A percentile compares a stretch with the other conserved stretches of the same genome.
These are phyloP conservation scores for Microcebus ravelobensis DNA, from an alignment of 2,113 vertebrate species.

Conservation along the genomic window DNA sequence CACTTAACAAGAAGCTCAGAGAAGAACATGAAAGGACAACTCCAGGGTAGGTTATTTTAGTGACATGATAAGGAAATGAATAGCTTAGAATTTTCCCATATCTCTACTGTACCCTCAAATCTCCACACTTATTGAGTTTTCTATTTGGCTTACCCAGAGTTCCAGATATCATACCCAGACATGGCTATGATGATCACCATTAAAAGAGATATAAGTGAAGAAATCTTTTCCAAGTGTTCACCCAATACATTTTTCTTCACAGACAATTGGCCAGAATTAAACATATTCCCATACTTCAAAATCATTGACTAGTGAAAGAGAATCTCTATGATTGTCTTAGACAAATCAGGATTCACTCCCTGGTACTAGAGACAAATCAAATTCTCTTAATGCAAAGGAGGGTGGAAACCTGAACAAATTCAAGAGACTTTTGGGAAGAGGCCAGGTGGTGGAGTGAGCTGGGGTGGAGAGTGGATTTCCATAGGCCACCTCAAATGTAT, in stretches of 20 bases:
- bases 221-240: background rate
- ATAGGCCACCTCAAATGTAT: background rate
- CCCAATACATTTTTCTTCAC: background rate
- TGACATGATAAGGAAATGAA: background rate
- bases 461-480: too few relatives aligned
- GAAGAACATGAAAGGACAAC: background rate
- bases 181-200: background rate
- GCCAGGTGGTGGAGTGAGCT: background rate
- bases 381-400: background rate
- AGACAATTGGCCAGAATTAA: background rate
- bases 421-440: background rate
- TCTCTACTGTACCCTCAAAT: background rate
- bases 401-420: background rate
- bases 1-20: background rate
- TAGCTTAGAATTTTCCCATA: background rate
- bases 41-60: background rate
- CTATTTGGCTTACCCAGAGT: background rate
- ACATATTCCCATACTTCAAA: background rate
- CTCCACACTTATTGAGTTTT: background rate
- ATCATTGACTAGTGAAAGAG: rapidly evolving
- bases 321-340: background rate
- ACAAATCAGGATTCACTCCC: background rate
- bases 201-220: background rate
- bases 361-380: background rate
- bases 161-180: background rate